Base-by-base conservation (phyloP, 2,888 invertebrate species). In the Cabera pusaria region DNA sequence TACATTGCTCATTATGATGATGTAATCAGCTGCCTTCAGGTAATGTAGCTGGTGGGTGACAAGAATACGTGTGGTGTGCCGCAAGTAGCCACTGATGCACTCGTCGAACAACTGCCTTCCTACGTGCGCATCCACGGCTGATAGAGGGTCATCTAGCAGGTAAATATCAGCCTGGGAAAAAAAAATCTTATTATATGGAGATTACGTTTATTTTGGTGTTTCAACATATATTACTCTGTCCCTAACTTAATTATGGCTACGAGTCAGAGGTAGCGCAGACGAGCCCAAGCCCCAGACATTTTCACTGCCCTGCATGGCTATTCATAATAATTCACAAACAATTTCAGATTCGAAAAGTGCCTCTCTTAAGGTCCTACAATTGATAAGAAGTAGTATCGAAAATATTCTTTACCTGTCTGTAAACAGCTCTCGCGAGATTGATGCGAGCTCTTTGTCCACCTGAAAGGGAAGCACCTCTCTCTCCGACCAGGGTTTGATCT, bases 41-140 rank as follows among this genome's bases (percentile, higher is more conserved):
- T 81, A 87, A 62, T 97, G 96, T n/a, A 96, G 90, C 72, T 97
- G 97, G 79, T 97, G 97, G 0, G 97, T 97, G 46, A 96, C 95
- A 11, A 97, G 90, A 42, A 97, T 90, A 23, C 94, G 90, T 0
- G 95, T 94, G 68, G 94, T 94, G 50, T 92, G 90, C 2, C 90
- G 89, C 44, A 96, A 84, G 64, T 91, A 90, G 0, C 91, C 92
- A 50, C 77, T 86, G 58, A 96, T 92, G 68, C 95, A 96, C 66
- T 93, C 92, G 49, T 95, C 92, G 73, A 95, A 96, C 51, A 96
- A 81, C 61, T 95, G 94, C 27, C 92, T 90, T 2, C 94, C 94
- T 0, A 96, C 96, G 49, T 93, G 92, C 0, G 94, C 90, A 63
- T 96, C 96, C 3, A 96, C 96, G 0, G 96, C 95, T 20, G 95